Evolutionary conservation across 1,140 invertebrate genomes (phyloP).

Genomic region (Drosophila lacertosa): DNA sequence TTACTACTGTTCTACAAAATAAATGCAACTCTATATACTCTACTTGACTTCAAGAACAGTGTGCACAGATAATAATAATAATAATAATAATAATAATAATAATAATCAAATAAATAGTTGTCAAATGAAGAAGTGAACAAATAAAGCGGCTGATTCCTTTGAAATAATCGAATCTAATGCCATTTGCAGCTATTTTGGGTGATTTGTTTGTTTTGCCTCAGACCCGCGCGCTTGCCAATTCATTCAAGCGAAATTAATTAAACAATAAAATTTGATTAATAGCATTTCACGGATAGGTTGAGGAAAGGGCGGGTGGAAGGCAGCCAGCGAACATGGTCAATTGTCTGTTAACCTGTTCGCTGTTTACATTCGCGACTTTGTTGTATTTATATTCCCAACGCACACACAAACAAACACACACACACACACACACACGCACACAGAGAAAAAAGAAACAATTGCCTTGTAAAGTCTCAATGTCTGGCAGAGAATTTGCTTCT

Average conservation of each 20-base stretch:
- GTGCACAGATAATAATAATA: too few relatives aligned
- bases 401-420: slow-evolving; percentile 44
- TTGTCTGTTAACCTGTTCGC: slow-evolving; percentile 60
- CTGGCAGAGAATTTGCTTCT: slow-evolving; percentile 8
- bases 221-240: slow-evolving; percentile 37
- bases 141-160: slow-evolving; percentile 60
- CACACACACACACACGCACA: too few relatives aligned
- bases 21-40: too few relatives aligned
- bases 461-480: slow-evolving; percentile 24
- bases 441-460: too few relatives aligned
- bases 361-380: slow-evolving; percentile 52
- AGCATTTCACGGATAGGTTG: slow-evolving; percentile 44
- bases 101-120: too few relatives aligned
- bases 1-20: too few relatives aligned
- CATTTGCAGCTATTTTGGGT: slow-evolving; percentile 63
- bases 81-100: too few relatives aligned
- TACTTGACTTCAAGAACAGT: too few relatives aligned
- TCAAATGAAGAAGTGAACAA: slow-evolving; percentile 55
- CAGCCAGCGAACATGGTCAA: slow-evolving; percentile 29
- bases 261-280: slow-evolving; percentile 82
- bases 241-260: slow-evolving; percentile 80
- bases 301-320: background rate
- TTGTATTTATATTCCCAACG: slow-evolving; percentile 25
- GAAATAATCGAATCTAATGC: slow-evolving; percentile 64
- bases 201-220: slow-evolving; percentile 68